Percentiles rank a stretch among this genome's conserved stretches.
These are phyloP conservation scores for Gila robusta DNA, from an alignment of 2,797 vertebrate genomes.

Conservation along the genomic window DNA sequence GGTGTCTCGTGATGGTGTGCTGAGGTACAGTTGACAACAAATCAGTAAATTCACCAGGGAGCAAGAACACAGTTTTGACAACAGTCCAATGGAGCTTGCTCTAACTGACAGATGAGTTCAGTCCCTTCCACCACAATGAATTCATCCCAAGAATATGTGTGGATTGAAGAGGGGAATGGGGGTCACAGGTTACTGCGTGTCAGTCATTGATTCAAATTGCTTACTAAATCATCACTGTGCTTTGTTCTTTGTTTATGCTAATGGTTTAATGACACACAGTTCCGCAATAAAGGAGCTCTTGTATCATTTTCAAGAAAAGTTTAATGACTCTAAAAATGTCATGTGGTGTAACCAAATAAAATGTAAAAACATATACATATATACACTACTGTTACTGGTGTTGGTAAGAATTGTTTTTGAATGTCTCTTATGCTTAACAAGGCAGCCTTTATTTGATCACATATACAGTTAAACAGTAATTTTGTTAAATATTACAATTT, in stretches of 20 bases:
- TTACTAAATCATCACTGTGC: constrained; percentile 47
- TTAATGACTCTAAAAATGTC: neutral
- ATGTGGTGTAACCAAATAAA: neutral
- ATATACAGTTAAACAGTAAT: neutral
- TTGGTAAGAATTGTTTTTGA: neutral
- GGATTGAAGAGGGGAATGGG: constrained; percentile 51
- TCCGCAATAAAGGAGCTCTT: neutral
- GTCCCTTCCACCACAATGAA: constrained; percentile 75
- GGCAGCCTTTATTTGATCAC: neutral
- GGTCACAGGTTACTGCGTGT: constrained; percentile 53
- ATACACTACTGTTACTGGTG: neutral
- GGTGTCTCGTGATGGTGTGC: constrained; percentile 76
- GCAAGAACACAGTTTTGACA: constrained; percentile 82
- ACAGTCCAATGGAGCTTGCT: constrained; percentile 78
- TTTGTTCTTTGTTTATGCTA: constrained; percentile 16
- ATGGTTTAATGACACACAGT: neutral
- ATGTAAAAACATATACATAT: neutral
- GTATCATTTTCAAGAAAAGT: neutral
- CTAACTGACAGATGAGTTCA: constrained; percentile 81
- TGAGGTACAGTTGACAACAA: constrained; percentile 79
- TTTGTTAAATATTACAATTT: neutral
- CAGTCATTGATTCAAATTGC: constrained; percentile 46
- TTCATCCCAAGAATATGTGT: constrained; percentile 70
- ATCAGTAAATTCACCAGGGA: constrained; percentile 78
- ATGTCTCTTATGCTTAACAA: neutral